Evolutionary conservation across 2,113 vertebrate species (phyloP).

Genomic region (Aptenodytes patagonicus): DNA sequence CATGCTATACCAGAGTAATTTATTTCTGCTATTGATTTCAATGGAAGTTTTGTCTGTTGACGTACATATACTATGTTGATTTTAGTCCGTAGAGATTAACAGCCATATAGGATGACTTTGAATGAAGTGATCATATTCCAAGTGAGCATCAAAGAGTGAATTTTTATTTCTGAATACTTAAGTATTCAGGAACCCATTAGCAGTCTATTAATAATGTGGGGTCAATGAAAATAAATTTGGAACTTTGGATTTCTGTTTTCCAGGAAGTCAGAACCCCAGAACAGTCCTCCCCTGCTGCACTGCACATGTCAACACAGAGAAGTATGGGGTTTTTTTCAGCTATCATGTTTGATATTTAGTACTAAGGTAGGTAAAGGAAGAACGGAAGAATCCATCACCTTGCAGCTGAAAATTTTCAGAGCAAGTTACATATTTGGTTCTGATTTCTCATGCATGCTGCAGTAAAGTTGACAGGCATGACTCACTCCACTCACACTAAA

Average conservation of each 20-base stretch:
- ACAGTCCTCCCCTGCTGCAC: not conserved
- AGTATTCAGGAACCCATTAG: not conserved
- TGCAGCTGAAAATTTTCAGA: not conserved
- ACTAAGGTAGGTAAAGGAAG: not conserved
- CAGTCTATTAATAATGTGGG: not conserved
- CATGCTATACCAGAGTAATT: not conserved
- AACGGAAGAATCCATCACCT: not conserved
- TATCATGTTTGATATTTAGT: not conserved
- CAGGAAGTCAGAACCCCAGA: not conserved
- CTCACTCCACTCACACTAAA: not conserved
- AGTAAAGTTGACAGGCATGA: not conserved
- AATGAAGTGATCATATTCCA: not conserved
- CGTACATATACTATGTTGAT: constrained; percentile 2
- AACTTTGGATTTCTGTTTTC: not conserved
- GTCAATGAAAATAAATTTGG: not conserved
- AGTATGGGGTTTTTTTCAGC: not conserved
- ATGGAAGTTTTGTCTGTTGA: not conserved
- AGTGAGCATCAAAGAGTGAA: not conserved
- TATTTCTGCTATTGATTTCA: constrained; percentile 47
- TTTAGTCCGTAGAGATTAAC: not conserved
- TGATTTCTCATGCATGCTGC: not conserved
- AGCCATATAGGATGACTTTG: not conserved
- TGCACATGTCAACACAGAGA: not conserved
- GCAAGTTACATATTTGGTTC: not conserved
- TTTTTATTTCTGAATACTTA: not conserved